Base-by-base conservation (phyloP, 2,888 invertebrate species). In the Abrostola tripartita region DNA sequence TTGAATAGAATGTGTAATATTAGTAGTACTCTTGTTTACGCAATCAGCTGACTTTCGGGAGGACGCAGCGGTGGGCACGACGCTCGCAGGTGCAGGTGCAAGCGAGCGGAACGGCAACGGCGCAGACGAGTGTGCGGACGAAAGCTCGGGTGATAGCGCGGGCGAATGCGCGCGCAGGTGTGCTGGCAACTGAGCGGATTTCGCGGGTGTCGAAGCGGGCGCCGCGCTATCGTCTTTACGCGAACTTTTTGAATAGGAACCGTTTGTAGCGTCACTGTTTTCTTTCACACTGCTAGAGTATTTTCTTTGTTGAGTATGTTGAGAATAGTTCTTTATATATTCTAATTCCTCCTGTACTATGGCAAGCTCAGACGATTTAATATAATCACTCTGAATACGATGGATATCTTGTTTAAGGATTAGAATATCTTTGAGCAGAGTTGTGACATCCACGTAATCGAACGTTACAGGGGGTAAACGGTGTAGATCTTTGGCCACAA, bases 401-500 rank as follows among this genome's bases (percentile, higher is more conserved):
- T 64, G 64, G 4, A 64, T 49, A n/a, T 64, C 64, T 10, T 58
- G 35, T 51, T 71, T 67, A 8, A 71, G 8, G 0, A 24, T 8
- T 2, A 59, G 9, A 10, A 71, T 60, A 37, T 67, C 65, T 42
- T 67, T 71, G 6, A 71, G 40, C 0, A 71, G 44, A 2, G 41
- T 51, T 2, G 67, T 47, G 0, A 63, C 65, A 12, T 74, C 74
- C 5, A 74, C 37, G 12, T 67, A 41, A 36, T 71, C 67, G 44
- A 71, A 68, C 0, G 65, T 61, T 0, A 74, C 65, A 5, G 65
- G 59, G 0, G 74, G 74, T 6, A 71, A 51, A 6, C 58, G 60
- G 24, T 68, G 42, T 7, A 74, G 14, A 47, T 68, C 42, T 47
- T 58, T 68, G 0, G 74, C 74, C 44, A 71, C 71, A 65, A 67